A percentile compares a stretch with the other conserved stretches of the same genome.
phyloP scores from a whole-genome alignment of 2,113 vertebrate species.

The Pterocles gutturalis region DNA sequence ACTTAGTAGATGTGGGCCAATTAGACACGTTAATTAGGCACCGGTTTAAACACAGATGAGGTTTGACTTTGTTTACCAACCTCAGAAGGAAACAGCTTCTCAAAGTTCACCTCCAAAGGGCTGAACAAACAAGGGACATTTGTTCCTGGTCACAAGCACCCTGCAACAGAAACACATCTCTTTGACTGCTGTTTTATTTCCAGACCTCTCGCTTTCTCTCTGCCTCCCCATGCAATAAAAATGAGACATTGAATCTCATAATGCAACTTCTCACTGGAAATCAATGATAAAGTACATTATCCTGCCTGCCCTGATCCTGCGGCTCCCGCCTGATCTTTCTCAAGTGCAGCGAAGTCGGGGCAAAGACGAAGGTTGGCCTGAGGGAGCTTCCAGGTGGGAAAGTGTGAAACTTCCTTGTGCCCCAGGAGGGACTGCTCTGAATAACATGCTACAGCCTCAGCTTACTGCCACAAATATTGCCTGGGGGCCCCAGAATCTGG shows the following conservation, averaged over 20 bases:
- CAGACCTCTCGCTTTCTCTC: background rate
- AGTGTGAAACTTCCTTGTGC: background rate
- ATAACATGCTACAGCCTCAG: background rate
- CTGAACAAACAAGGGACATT: background rate
- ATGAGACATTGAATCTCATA: constrained; percentile 59
- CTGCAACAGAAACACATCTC: background rate
- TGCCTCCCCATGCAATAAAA: constrained; percentile 48
- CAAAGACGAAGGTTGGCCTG: background rate
- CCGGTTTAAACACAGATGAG: constrained; percentile 24
- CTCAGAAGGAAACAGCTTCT: background rate
- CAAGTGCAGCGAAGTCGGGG: fast-evolving
- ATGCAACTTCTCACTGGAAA: constrained; percentile 49
- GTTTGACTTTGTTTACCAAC: constrained; percentile 1
- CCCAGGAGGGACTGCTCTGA: background rate
- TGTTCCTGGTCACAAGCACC: background rate
- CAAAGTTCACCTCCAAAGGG: constrained; percentile 16
- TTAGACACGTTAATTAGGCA: constrained; percentile 15
- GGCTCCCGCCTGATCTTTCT: constrained; percentile 15
- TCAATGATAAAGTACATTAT: constrained; percentile 44
- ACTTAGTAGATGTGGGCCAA: constrained; percentile 2
- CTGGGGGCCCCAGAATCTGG: background rate
- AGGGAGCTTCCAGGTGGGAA: background rate
- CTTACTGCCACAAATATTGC: background rate
- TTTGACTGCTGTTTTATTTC: background rate
- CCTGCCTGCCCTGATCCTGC: background rate